Evolutionary conservation across 2,888 invertebrate species (phyloP).

Genomic region (Pristionchus exspectatus): DNA sequence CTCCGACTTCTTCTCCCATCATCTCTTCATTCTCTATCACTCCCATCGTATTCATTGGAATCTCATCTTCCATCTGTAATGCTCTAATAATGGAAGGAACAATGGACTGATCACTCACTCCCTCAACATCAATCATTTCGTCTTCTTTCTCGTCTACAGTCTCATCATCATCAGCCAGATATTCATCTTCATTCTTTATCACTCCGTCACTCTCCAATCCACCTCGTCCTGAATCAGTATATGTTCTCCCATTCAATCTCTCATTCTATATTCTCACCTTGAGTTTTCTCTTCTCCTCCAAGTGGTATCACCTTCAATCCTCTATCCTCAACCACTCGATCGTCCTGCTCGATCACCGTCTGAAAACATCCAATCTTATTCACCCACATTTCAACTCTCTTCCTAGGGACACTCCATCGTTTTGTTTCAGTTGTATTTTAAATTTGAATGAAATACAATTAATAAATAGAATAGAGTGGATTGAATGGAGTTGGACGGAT

Average conservation of each 20-base stretch:
- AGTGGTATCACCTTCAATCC: constrained; percentile 13
- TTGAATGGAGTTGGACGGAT: too few species aligned
- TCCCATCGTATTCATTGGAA: neutral
- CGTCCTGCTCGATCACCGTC: constrained; percentile 43
- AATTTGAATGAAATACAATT: neutral
- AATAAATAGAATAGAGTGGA: neutral
- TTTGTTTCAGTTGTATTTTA: neutral
- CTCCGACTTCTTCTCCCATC: neutral
- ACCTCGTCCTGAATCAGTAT: neutral
- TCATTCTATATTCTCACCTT: neutral
- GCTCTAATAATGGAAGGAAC: neutral
- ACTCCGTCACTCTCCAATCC: neutral
- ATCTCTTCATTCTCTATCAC: constrained; percentile 1
- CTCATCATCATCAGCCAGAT: constrained; percentile 50
- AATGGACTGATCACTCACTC: neutral
- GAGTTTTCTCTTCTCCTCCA: constrained; percentile 10
- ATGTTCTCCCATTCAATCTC: too few species aligned
- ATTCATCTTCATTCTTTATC: constrained; percentile 15
- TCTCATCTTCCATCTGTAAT: neutral
- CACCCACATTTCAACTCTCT: neutral
- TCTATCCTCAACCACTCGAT: constrained; percentile 10
- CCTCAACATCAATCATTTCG: constrained; percentile 43
- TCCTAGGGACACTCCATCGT: neutral
- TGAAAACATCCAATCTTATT: neutral
- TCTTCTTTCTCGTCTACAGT: constrained; percentile 29